Conservation (phyloP, 2,797 vertebrate genomes). For the Catostomus latipinnis region DNA sequence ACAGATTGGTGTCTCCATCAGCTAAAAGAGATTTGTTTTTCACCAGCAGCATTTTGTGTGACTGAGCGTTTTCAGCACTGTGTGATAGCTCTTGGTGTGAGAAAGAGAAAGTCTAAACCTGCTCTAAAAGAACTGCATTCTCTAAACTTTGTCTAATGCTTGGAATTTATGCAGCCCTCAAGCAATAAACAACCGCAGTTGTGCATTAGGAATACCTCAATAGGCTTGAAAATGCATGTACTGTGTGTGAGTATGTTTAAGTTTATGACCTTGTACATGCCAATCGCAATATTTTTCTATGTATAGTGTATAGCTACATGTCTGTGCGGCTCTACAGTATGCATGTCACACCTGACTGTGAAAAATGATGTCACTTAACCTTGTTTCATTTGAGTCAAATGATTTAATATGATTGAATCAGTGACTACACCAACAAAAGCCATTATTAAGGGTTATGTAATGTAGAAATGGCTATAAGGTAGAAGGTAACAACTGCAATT, state of each 20-base stretch:
- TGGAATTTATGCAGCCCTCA: conserved; percentile 13
- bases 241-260: neutral
- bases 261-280: neutral
- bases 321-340: neutral
- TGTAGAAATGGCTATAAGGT: too few relatives aligned
- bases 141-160: neutral
- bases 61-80: conserved; percentile 39
- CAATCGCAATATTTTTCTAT: neutral
- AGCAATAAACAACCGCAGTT: conserved; percentile 20
- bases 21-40: conserved; percentile 30
- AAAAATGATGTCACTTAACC: neutral
- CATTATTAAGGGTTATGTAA: too few relatives aligned
- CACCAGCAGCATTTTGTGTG: conserved; percentile 42
- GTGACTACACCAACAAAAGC: too few relatives aligned
- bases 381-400: neutral
- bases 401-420: too few relatives aligned
- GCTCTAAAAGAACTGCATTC: neutral
- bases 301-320: neutral
- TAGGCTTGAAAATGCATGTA: neutral
- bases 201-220: conserved; percentile 12
- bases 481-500: neutral
- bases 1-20: conserved; percentile 49
- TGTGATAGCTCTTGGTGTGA: conserved; percentile 26
- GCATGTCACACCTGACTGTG: neutral
- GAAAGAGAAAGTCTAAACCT: conserved; percentile 19